Evolutionary conservation across 2,113 vertebrate species (phyloP).

Genomic region (Otolemur garnettii): DNA sequence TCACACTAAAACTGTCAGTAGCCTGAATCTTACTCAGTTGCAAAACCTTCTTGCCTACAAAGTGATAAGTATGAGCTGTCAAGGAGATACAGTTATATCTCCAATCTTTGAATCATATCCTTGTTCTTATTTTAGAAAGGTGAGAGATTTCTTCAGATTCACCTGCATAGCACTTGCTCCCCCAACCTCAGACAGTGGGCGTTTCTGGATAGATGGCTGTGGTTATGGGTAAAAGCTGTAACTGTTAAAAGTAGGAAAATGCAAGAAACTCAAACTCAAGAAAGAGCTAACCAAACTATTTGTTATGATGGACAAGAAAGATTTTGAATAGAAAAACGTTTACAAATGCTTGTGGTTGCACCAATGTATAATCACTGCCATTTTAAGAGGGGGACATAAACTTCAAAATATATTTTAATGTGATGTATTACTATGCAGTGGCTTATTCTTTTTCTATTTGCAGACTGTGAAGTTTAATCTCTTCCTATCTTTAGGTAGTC

Average conservation of each 20-base stretch:
- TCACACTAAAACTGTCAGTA: background rate
- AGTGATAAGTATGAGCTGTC: background rate
- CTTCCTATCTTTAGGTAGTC: conserved; percentile 2
- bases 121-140: conserved; percentile 47
- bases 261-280: background rate
- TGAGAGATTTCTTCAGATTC: conserved; percentile 31
- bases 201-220: background rate
- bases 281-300: conserved; percentile 8
- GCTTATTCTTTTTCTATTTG: conserved; percentile 56
- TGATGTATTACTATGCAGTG: background rate
- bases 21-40: background rate
- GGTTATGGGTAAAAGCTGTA: background rate
- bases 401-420: conserved; percentile 44
- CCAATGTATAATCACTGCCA: conserved; percentile 78
- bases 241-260: conserved; percentile 20
- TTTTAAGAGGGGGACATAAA: background rate
- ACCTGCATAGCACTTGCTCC: background rate
- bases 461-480: conserved; percentile 21
- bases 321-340: background rate
- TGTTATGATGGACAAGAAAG: background rate
- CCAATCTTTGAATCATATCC: background rate
- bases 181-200: background rate
- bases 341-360: background rate
- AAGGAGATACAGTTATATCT: background rate
- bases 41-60: conserved; percentile 16